A percentile compares a stretch with the other conserved stretches of the same genome.
phyloP scores from a whole-genome alignment of 1,140 invertebrate genomes.

The Zaprionus tsacasi region DNA sequence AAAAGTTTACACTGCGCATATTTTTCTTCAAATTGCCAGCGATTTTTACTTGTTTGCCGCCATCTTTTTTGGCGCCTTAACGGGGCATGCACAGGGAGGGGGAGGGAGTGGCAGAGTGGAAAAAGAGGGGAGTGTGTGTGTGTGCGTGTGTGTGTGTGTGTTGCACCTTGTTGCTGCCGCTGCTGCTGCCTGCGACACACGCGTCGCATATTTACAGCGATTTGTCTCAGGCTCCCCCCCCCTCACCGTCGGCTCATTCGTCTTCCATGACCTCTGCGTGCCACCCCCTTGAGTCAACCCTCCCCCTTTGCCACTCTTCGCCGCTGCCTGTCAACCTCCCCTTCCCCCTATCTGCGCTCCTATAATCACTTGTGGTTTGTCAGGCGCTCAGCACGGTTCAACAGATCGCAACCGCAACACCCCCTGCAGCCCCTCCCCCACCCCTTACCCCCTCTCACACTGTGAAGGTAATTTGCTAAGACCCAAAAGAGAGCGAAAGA shows the following conservation, averaged over 20 bases:
- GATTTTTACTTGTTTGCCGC: constrained; percentile 80
- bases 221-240: constrained; percentile 63
- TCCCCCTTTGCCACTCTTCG: too few relatives aligned
- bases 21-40: constrained; percentile 80
- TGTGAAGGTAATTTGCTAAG: constrained; percentile 74
- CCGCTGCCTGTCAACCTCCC: too few relatives aligned
- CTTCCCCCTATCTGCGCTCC: not conserved
- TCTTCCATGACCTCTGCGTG: not conserved
- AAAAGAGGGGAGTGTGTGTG: not conserved
- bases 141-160: constrained; percentile 18
- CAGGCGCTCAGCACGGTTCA: constrained; percentile 54
- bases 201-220: constrained; percentile 72
- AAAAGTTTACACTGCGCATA: constrained; percentile 81
- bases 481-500: constrained; percentile 51
- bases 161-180: constrained; percentile 61
- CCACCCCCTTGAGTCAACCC: too few relatives aligned
- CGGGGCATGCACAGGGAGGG: constrained; percentile 15
- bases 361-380: constrained; percentile 76
- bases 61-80: constrained; percentile 68
- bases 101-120: not conserved
- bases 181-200: constrained; percentile 66
- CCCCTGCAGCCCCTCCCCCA: not conserved
- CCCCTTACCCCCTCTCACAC: not conserved
- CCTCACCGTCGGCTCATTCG: too few relatives aligned
- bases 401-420: constrained; percentile 38